These are phyloP conservation scores for Melanogrammus aeglefinus DNA, from an alignment of 2,797 vertebrate genomes.

Conservation along the genomic window DNA sequence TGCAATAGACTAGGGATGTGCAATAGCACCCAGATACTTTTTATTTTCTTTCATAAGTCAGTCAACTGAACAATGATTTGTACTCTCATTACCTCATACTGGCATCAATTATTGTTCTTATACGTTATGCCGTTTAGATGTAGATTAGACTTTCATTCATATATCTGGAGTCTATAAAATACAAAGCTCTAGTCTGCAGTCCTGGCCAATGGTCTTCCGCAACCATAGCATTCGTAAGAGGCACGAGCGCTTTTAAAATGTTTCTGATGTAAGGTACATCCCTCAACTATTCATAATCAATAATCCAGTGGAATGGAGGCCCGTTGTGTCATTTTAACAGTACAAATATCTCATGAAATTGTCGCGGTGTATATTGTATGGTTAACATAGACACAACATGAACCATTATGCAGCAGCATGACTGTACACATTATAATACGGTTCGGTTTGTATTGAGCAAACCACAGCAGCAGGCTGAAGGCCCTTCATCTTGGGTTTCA, in stretches of 20 bases:
- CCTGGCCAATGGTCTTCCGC: neutral
- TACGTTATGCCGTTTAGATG: neutral
- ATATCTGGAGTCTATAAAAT: no score
- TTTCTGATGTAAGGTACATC: neutral
- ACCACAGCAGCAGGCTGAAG: neutral
- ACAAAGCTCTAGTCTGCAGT: neutral
- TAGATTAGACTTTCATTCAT: no score
- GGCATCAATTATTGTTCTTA: neutral
- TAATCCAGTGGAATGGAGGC: neutral
- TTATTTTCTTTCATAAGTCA: neutral
- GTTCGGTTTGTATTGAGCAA: neutral
- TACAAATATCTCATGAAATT: neutral
- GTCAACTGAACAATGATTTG: neutral
- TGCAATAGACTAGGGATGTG: neutral
- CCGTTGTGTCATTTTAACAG: neutral
- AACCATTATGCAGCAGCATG: neutral
- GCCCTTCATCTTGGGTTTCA: neutral
- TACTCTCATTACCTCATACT: neutral
- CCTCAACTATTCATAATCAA: neutral
- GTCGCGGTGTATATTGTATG: neutral
- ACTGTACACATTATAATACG: neutral
- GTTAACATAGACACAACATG: neutral
- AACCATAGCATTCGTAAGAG: neutral
- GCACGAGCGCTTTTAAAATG: neutral
- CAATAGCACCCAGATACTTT: neutral